These are phyloP conservation scores for Amphiprion percula DNA, from an alignment of 2,113 vertebrate genomes.

Conservation along the genomic window DNA sequence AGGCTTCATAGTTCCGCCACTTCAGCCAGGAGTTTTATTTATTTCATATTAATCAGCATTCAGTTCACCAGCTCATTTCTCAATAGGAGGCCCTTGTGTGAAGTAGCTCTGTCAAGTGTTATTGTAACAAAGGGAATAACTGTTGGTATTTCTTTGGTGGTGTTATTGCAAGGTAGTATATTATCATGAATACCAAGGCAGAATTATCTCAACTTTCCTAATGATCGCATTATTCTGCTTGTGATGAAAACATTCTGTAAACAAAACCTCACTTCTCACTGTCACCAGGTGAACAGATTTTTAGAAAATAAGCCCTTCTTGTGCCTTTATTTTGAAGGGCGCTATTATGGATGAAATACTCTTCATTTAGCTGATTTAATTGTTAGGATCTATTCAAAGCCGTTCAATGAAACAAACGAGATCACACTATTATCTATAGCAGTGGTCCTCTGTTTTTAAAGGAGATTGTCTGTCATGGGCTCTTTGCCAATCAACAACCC, in stretches of 20 bases:
- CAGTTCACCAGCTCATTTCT: constrained; percentile 62
- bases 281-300: constrained; percentile 15
- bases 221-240: constrained; percentile 17
- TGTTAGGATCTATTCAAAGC: background rate
- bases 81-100: constrained; percentile 70
- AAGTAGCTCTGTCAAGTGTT: constrained; percentile 78
- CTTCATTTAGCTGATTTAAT: constrained; percentile 8
- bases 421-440: background rate
- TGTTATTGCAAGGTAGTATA: constrained; percentile 45
- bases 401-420: background rate
- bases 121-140: constrained; percentile 67
- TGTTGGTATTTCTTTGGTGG: constrained; percentile 61
- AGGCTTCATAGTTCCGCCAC: constrained; percentile 45
- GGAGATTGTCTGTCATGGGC: no score
- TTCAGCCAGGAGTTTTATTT: constrained; percentile 66
- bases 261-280: background rate
- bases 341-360: background rate
- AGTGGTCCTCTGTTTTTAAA: no score
- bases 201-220: constrained; percentile 33
- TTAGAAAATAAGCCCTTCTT: no score
- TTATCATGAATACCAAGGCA: constrained; percentile 53
- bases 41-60: constrained; percentile 78
- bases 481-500: no score
- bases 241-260: background rate
- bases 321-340: no score